Conservation (phyloP, 92 coral and sea anemone genomes). For the Actinostola sp. region DNA sequence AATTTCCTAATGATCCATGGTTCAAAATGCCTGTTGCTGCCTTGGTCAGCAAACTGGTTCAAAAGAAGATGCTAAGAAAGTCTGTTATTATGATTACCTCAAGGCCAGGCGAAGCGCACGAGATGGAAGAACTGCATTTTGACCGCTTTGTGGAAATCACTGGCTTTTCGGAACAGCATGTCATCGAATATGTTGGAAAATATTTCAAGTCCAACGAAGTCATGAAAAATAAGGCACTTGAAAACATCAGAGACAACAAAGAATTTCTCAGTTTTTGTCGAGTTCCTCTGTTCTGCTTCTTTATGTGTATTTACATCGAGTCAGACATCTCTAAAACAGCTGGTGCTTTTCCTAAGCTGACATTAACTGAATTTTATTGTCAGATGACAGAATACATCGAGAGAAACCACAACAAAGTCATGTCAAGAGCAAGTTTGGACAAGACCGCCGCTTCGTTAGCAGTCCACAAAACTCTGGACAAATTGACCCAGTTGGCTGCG, state of each 20-base stretch:
- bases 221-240: constrained; percentile 21
- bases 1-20: constrained; percentile 13
- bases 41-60: constrained; percentile 35
- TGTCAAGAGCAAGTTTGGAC: background rate
- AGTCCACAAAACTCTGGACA: background rate
- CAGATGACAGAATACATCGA: background rate
- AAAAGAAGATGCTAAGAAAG: constrained; percentile 22
- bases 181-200: constrained; percentile 39
- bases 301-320: constrained; percentile 9
- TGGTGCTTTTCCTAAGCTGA: background rate
- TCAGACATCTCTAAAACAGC: background rate
- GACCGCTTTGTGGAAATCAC: constrained; percentile 41
- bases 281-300: constrained; percentile 34
- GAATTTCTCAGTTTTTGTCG: constrained; percentile 41
- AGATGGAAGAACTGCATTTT: constrained; percentile 16
- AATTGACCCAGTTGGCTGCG: background rate
- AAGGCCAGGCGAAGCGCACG: constrained; percentile 48
- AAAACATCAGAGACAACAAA: constrained; percentile 27
- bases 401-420: background rate
- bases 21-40: constrained; percentile 39
- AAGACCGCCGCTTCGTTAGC: no score
- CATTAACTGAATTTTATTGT: background rate
- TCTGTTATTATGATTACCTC: constrained; percentile 47
- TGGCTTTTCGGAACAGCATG: constrained; percentile 52
- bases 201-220: constrained; percentile 30